These are phyloP conservation scores for Agonopterix heracliana DNA, from an alignment of 2,888 invertebrate species.

Conservation along the genomic window DNA sequence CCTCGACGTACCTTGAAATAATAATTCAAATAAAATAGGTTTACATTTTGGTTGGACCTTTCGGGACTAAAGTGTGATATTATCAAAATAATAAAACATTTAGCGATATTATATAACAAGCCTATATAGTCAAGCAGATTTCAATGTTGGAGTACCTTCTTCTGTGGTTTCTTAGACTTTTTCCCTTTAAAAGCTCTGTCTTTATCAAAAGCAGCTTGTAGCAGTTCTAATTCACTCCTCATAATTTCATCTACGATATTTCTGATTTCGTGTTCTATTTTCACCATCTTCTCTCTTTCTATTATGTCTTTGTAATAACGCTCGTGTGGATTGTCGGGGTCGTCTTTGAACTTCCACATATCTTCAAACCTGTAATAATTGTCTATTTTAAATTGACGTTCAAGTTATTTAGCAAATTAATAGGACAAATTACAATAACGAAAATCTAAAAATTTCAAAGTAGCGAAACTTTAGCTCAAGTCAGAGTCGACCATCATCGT, in stretches of 20 bases:
- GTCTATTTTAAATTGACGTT: background rate
- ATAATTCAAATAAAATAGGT: background rate
- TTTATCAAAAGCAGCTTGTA: constrained; percentile 83
- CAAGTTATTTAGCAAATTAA: background rate
- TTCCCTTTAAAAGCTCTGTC: constrained; percentile 85
- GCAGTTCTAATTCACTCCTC: constrained; percentile 80
- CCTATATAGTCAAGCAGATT: too few relatives aligned
- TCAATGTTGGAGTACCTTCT: constrained; percentile 69
- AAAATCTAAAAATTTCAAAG: too few relatives aligned
- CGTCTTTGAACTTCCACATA: constrained; percentile 89
- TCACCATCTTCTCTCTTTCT: constrained; percentile 86
- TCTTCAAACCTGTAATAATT: constrained; percentile 78
- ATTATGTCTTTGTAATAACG: constrained; percentile 89
- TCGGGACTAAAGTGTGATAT: background rate
- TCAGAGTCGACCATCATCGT: too few relatives aligned
- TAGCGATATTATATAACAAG: too few relatives aligned
- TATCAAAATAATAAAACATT: background rate
- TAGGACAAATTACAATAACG: too few relatives aligned
- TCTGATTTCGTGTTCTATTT: constrained; percentile 89
- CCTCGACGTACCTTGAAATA: constrained; percentile 78
- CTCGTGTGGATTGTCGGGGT: constrained; percentile 83
- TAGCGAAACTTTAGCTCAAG: too few relatives aligned
- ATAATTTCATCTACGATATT: constrained; percentile 87
- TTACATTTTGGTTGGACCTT: background rate
- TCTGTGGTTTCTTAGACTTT: constrained; percentile 85